Evolutionary conservation across 2,797 vertebrate species (phyloP), one percentile per base, ranked within the genome.

Genomic region (Microhierax caerulescens): DNA sequence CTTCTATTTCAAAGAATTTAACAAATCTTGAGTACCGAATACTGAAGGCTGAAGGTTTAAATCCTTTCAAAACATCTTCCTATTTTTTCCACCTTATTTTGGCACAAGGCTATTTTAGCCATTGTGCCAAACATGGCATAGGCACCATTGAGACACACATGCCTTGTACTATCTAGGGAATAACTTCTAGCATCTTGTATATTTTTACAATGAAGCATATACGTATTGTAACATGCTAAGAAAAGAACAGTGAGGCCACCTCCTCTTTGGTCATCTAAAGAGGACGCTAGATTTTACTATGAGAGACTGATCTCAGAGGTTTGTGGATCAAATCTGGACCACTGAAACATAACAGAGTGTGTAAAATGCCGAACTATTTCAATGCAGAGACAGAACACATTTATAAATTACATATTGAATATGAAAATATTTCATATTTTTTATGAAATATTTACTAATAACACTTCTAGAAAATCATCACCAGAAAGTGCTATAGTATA

Each of bases 71-170:
- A 63, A 67, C 5, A 11, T 73, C 39, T 76, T 36, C 8, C 13
- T n/a, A 5, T 11, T 54, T 63, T 79, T 9, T 18, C 15, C 34
- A 30, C 16, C 25, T 57, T 47, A 56, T 73, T 82, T 85, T 72
- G 88, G 34, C 20, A 80, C 10, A 6, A 67, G 17, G 5, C 3
- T 70, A 10, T 16, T 90, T 30, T 3, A 77, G 19, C 25, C 67
- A 53, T 50, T 45, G n/a, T 3, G 34, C 6, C 24, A 68, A 94
- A 36, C 9, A 39, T 1, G 1, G 5, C 32, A 10, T 0, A 60
- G 9, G 21, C 37, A 60, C 13, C 28, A 36, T 1, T 51, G 32
- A 8, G 5, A 85, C 24, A 76, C 8, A 64, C 6, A 10, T 1
- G 1, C 17, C 67, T 77, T 13, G 5, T 36, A 59, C 34, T 59